Base-by-base conservation (phyloP, 1,140 invertebrate species). In the Hylaeus anthracinus region DNA sequence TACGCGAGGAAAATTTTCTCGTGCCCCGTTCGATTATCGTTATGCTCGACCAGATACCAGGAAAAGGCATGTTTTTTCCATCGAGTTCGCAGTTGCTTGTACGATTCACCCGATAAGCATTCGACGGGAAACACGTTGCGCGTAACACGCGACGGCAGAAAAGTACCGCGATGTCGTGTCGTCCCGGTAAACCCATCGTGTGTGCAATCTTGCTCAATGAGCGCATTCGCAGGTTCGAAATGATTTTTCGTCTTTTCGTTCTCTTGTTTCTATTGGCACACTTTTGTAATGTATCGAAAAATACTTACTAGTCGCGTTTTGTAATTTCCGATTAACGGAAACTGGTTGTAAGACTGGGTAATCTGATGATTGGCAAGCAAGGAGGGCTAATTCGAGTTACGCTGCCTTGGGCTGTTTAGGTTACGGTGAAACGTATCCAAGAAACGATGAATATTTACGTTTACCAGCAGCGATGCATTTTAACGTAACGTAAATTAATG, bases 291-390 rank as follows among this genome's bases (percentile, higher is more conserved):
- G 26, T 26, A 26, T 26, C 26, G 26, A 26, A 26, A 26, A 26
- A 77, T 83, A 86, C 70, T 86, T 86, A 86, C 86, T 81, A 86
- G 60, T 60, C 79, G 37, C 10, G 51, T 86, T 85, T 77, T 73
- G 73, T 26, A 86, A 86, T 61, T 66, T 55, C 48, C 41, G 85
- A 87, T 87, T 84, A 87, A 87, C 84, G 26, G 26, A 26, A 26
- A 26, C 26, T 26, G 26, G 43, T 45, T 45, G 43, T 5, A 5
- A 45, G 5, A 45, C 43, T 2, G 5, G 43, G 5, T 45, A 5
- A 5, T 45, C 43, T 26, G 26, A 26, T 5, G 43, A 3, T 45
- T 5, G 43, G 5, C 43, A 5, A 45, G 5, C 43, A 45, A 45
- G 5, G 3, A 45, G 43, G 43, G 43, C 3, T 5, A 45, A 45